These are phyloP conservation scores for Ictalurus furcatus DNA, from an alignment of 2,113 vertebrate genomes.

Conservation along the genomic window DNA sequence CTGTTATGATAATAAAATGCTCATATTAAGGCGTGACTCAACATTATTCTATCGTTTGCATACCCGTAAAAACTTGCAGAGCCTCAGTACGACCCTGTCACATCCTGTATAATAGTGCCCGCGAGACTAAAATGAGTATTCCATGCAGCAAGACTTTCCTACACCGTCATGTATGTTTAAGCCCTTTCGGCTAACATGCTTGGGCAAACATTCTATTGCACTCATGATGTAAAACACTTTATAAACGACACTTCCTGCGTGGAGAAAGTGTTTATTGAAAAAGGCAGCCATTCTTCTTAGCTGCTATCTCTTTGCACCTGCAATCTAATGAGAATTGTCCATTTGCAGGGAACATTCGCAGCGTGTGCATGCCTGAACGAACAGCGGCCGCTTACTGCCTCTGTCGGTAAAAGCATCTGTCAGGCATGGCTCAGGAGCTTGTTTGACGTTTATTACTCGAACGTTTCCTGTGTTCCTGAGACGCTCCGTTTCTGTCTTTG, in stretches of 20 bases:
- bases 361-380: conserved; percentile 66
- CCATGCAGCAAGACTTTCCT: conserved; percentile 9
- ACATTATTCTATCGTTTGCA: too few relatives aligned
- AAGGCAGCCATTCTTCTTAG: conserved; percentile 69
- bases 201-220: conserved; percentile 59
- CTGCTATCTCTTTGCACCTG: conserved; percentile 74
- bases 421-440: conserved; percentile 70
- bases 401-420: conserved; percentile 81
- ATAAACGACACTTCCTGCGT: conserved; percentile 70
- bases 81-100: not conserved
- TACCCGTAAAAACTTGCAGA: not conserved
- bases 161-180: conserved; percentile 56
- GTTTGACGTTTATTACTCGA: conserved; percentile 75
- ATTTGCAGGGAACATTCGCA: conserved; percentile 75
- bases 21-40: not conserved
- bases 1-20: not conserved
- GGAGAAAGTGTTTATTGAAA: conserved; percentile 74
- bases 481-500: conserved; percentile 71
- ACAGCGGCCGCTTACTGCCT: conserved; percentile 66
- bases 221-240: conserved; percentile 59
- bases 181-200: conserved; percentile 57
- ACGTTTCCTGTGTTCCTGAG: conserved; percentile 72
- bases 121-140: not conserved
- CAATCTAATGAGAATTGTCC: conserved; percentile 79
- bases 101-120: not conserved